These are phyloP conservation scores for Andricus grossulariae DNA, from an alignment of 1,140 invertebrate genomes.

Conservation along the genomic window DNA sequence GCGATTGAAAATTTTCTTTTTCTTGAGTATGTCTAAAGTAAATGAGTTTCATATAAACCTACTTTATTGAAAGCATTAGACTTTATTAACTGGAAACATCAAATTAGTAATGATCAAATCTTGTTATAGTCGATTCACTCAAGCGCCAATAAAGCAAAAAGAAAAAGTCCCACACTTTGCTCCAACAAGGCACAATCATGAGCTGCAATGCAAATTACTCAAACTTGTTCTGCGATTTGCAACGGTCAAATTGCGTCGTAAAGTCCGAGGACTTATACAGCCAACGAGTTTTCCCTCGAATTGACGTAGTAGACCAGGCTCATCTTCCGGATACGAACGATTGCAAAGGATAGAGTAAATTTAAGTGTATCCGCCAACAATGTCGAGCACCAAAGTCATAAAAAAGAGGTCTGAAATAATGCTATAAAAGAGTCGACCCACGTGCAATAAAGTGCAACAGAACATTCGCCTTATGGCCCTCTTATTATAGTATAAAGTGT, in stretches of 20 bases:
- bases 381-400: constrained; percentile 28
- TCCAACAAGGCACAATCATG: neutral
- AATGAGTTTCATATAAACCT: no score
- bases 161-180: neutral
- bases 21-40: no score
- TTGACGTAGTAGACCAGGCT: constrained; percentile 1
- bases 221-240: constrained; percentile 9
- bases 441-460: constrained; percentile 37
- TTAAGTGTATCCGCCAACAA: constrained; percentile 3
- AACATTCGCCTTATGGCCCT: constrained; percentile 7
- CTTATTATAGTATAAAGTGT: constrained; percentile 50
- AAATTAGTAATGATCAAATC: no score
- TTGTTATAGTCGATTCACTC: no score
- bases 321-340: constrained; percentile 2
- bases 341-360: neutral
- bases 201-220: constrained; percentile 1
- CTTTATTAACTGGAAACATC: no score
- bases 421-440: constrained; percentile 20
- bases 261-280: neutral
- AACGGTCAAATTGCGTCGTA: neutral
- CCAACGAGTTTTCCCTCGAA: neutral
- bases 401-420: constrained; percentile 38
- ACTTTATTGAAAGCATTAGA: no score
- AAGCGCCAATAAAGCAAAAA: neutral
- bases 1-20: no score